Evolutionary conservation across 2,797 vertebrate genomes (phyloP), one percentile per base, ranked within the genome.

Genomic region (Sphenopsis melanotis): DNA sequence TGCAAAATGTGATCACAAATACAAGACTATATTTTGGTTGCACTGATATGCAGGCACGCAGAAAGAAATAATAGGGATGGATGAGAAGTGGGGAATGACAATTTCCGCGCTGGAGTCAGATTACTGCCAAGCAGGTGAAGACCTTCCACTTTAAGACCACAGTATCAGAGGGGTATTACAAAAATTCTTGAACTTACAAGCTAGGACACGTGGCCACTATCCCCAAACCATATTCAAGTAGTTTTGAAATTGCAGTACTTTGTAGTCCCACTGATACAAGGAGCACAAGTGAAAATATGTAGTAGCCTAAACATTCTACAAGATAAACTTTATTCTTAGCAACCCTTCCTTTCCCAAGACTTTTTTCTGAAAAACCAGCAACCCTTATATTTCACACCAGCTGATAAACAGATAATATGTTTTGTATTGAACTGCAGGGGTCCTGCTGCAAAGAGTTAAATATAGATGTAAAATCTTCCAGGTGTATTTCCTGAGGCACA

Each of bases 401-500:
- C 5, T 23, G 24, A 50, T 15, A 59, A 59, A n/a, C 10, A 61
- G 20, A 47, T 12, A 56, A 44, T 39, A 41, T 9, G 9, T 68
- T 75, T 60, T 53, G 26, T 34, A 56, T 30, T 53, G 57, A 24
- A 46, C 24, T 42, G 36, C 68, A 55, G 11, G 12, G 11, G 7
- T 71, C 30, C 66, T 75, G 36, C 52, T 72, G 42, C 49, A 83
- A 49, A 53, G 50, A 64, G 46, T 81, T 82, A 75, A 75, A 84
- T 11, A 71, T 0, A 64, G 39, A 36, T 32, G 42, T 21, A 84
- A 65, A 59, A 72, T 53, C 37, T 76, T 63, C 84, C 83, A 93
- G 66, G 81, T 72, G 56, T 72, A 61, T 84, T 87, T 79, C 89
- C 78, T 57, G 50, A 87, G 74, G 55, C 80, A 85, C 27, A 61